Evolutionary conservation across 2,113 vertebrate species (phyloP), one percentile per base, ranked within the genome.

Genomic region (Aegithalos caudatus): DNA sequence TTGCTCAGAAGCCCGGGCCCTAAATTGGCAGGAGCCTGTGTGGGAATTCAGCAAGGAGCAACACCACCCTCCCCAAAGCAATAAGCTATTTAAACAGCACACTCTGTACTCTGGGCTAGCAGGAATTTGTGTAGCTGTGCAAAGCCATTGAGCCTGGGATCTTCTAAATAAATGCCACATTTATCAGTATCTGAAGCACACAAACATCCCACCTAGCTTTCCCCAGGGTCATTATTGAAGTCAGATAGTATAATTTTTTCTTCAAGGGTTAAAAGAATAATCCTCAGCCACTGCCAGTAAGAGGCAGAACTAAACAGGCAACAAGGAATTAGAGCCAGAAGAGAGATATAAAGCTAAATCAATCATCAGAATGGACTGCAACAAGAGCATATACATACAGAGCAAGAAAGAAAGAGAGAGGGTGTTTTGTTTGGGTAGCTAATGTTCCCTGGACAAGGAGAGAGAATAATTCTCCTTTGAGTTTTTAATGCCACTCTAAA

Each of bases 401-500:
- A 92, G 44, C 67, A 65, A 88, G 64, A 73, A 80, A 78, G 80
- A 33, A 82, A 77, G 58, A 0, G 0, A 96, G 90, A 89, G 67
- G 81, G 96, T 0, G 24, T 90, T 95, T 94, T 96, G 93, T 94
- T 96, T 94, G 96, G 88, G 93, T 86, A 96, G 76, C 57, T 90
- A 78, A 86, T 88, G 92, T 96, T 96, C 92, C 81, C 45, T 93
- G 86, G 90, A 92, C 2, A 10, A 90, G 57, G 53, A 88, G 47
- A 78, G 44, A 81, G 37, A 94, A 84, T 90, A 96, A 70, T 78
- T 93, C 77, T 93, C 53, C 72, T 81, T 61, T 38, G 73, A 16
- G 61, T 78, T 96, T 94, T 88, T 92, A 93, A 94, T 95, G 85
- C 95, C 93, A 92, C 85, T 96, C 82, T 96, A 96, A 97, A 96